Evolutionary conservation across 2,797 vertebrate genomes (phyloP), one percentile per base, ranked within the genome.

Genomic region (Microctenopoma stevenorrisi): DNA sequence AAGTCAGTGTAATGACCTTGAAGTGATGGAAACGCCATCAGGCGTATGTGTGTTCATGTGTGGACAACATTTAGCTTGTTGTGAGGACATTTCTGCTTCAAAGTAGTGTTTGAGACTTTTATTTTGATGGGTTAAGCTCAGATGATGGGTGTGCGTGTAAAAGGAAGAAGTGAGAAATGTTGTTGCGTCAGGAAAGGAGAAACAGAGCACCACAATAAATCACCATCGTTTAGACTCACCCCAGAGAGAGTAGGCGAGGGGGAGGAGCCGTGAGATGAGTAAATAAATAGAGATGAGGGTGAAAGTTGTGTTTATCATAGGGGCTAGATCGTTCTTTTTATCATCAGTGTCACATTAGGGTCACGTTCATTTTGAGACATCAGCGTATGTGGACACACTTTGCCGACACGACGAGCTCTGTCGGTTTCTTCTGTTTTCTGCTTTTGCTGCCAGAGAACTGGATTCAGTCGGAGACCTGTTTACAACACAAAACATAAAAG

Each of bases 181-280:
- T 38, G 63, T 72, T 83, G 85, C 81, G 81, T 80, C 76, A 76
- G 68, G 71, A 83, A 80, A 80, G 77, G 74, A 84, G 77, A 87
- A 85, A 83, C 50, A 42, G 63, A 80, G 70, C 63, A 11, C 0
- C 1, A 74, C 78, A 75, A 91, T 90, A 89, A 92, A 91, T 90
- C 86, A 87, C 62, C 69, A 54, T 75, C 22, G 54, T 85, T 83
- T 84, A 82, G 63, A 82, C 61, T 76, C 72, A 72, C 63, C 66
- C 70, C 49, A 46, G 60, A 64, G 85, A 78, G 57, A 49, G 38
- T 38, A 40, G 25, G 14, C 16, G 64, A 46, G 55, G 68, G 56
- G 61, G 59, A 61, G 72, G 55, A 67, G 57, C 14, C 12, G 28
- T 67, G 72, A 54, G 53, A 63, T 2, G 1, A 56, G 25, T 30